phyloP scores from a whole-genome alignment of 2,113 vertebrate species.

The Tetraodon nigroviridis region DNA sequence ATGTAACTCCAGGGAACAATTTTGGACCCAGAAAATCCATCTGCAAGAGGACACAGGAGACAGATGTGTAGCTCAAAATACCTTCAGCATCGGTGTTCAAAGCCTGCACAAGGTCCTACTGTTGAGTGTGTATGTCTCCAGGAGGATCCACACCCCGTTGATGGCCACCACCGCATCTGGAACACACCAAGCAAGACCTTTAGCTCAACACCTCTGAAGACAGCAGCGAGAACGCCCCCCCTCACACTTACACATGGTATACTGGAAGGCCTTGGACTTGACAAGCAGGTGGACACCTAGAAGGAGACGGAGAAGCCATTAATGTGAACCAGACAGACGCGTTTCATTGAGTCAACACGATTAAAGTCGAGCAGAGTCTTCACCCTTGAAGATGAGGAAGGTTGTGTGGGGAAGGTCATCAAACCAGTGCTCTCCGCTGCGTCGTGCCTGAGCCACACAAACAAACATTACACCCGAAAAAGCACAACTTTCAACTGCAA shows the following conservation, averaged over 20 bases:
- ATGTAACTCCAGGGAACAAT: slow-evolving; percentile 92
- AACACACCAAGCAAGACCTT: slow-evolving; percentile 7
- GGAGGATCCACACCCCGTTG: slow-evolving; percentile 96
- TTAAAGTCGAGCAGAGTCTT: too few species aligned
- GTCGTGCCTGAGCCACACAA: slow-evolving; percentile 74
- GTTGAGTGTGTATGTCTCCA: slow-evolving; percentile 88
- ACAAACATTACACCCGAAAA: slow-evolving; percentile 8
- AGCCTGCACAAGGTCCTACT: slow-evolving; percentile 69
- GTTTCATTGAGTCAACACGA: too few species aligned
- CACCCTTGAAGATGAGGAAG: slow-evolving; percentile 95
- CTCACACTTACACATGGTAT: slow-evolving; percentile 90
- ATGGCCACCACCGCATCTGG: slow-evolving; percentile 90
- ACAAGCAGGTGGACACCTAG: slow-evolving; percentile 94
- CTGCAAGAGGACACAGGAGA: slow-evolving; percentile 62
- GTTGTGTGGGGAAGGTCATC: slow-evolving; percentile 92
- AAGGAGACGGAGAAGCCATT: background rate
- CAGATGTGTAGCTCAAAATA: background rate
- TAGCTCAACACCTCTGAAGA: background rate
- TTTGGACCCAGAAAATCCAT: slow-evolving; percentile 83
- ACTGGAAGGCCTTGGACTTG: slow-evolving; percentile 91
- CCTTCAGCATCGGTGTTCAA: background rate
- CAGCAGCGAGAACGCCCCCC: background rate
- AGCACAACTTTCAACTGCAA: background rate
- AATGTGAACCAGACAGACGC: background rate
- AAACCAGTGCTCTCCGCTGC: slow-evolving; percentile 92